Evolutionary conservation across 2,888 invertebrate species (phyloP).

Genomic region (Melikaiella ostensackeni): DNA sequence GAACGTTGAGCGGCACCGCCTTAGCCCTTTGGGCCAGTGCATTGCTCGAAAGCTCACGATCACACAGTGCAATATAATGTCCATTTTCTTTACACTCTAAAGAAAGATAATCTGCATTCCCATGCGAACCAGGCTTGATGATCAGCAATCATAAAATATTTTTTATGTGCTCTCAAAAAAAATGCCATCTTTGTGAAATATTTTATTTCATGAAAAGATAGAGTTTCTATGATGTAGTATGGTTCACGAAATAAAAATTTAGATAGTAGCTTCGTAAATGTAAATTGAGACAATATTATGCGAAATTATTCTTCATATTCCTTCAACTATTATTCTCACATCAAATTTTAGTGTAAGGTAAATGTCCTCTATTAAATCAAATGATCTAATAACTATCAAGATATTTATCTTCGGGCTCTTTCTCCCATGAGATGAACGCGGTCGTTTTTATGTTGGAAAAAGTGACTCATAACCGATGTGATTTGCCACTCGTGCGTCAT

Average conservation of each 20-base stretch:
- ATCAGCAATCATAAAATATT: not conserved
- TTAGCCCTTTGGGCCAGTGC: constrained; percentile 5
- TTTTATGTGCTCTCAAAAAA: not conserved
- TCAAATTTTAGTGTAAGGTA: not conserved
- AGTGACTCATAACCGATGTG: constrained; percentile 31
- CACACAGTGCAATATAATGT: not conserved
- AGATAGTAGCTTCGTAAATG: too few species aligned
- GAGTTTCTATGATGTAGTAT: too few species aligned
- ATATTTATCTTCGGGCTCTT: constrained; percentile 24
- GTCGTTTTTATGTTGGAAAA: constrained; percentile 34
- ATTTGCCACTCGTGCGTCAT: constrained; percentile 32
- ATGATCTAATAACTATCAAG: constrained; percentile 13
- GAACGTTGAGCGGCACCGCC: constrained; percentile 42
- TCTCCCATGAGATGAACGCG: constrained; percentile 2
- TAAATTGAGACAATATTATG: too few species aligned
- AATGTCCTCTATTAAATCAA: not conserved
- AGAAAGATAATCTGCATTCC: not conserved
- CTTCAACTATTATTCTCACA: not conserved
- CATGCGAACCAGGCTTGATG: not conserved
- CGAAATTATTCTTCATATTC: not conserved
- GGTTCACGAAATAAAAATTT: too few species aligned
- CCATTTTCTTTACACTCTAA: not conserved
- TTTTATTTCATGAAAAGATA: too few species aligned
- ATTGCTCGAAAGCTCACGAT: constrained; percentile 11
- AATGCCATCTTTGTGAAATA: not conserved